phyloP scores from a whole-genome alignment of 2,797 vertebrate genomes.

The Distichodus sexfasciatus region DNA sequence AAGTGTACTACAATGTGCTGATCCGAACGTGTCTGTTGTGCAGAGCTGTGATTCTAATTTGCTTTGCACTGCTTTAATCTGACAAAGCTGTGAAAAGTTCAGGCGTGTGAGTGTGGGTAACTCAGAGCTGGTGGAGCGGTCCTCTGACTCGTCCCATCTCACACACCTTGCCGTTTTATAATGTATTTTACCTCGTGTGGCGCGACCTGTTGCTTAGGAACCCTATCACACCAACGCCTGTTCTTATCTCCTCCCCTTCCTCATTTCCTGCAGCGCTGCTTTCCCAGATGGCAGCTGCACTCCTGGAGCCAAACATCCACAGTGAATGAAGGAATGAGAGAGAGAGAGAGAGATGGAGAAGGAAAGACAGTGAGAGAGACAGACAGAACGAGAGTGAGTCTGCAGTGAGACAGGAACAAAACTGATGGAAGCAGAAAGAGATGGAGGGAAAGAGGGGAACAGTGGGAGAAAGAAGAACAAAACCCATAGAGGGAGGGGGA shows the following conservation, averaged over 20 bases:
- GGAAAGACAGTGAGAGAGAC: conserved; percentile 3
- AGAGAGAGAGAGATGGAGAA: not conserved
- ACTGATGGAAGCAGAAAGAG: no score
- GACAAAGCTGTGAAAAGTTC: not conserved
- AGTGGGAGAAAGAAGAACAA: no score
- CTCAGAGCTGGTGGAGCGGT: not conserved
- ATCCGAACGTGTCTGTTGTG: not conserved
- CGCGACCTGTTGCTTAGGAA: conserved; percentile 70
- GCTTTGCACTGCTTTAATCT: not conserved
- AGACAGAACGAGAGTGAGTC: not conserved
- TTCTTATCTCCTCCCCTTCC: conserved; percentile 73
- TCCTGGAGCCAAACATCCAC: conserved; percentile 40
- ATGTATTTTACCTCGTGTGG: conserved; percentile 45
- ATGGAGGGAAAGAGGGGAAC: no score
- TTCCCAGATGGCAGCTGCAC: conserved; percentile 65
- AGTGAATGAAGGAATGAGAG: not conserved
- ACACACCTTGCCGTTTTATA: conserved; percentile 47
- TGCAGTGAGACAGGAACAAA: not conserved
- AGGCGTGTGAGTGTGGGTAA: conserved; percentile 30
- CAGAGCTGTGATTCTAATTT: not conserved
- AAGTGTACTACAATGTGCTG: no score
- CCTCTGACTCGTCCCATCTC: conserved; percentile 35
- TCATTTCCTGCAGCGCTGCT: conserved; percentile 74
- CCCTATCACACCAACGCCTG: conserved; percentile 67
- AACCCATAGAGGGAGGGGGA: no score